Evolutionary conservation across 1,140 invertebrate species (phyloP).

Genomic region (Drosophila paulistorum): DNA sequence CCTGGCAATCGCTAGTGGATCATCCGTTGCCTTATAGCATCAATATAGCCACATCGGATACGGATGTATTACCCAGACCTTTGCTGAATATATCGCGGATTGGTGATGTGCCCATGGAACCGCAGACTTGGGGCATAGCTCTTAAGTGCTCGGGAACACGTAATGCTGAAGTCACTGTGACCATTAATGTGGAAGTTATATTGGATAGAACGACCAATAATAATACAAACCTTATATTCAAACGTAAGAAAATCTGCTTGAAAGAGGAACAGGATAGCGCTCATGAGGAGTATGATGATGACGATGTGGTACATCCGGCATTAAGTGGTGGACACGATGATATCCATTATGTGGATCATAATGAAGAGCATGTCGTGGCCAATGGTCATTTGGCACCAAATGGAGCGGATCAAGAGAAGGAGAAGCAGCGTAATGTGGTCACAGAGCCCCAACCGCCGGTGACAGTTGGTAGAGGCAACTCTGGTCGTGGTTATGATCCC

Average conservation of each 20-base stretch:
- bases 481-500: slow-evolving; percentile 70
- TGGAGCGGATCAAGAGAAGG: slow-evolving; percentile 42
- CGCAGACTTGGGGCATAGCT: slow-evolving; percentile 91
- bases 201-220: slow-evolving; percentile 86
- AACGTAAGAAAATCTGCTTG: slow-evolving; percentile 92
- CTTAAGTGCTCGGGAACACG: slow-evolving; percentile 92
- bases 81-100: slow-evolving; percentile 91
- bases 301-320: slow-evolving; percentile 61
- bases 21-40: slow-evolving; percentile 91
- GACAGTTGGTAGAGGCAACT: slow-evolving; percentile 45
- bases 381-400: slow-evolving; percentile 50
- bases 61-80: slow-evolving; percentile 89
- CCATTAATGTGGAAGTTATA: slow-evolving; percentile 93
- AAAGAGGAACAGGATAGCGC: slow-evolving; percentile 67
- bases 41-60: slow-evolving; percentile 89
- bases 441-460: slow-evolving; percentile 52
- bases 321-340: slow-evolving; percentile 54
- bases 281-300: slow-evolving; percentile 72
- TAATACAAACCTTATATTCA: slow-evolving; percentile 90
- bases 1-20: slow-evolving; percentile 91
- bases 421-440: slow-evolving; percentile 35
- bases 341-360: slow-evolving; percentile 65
- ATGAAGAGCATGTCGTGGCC: slow-evolving; percentile 64
- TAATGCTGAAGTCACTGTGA: slow-evolving; percentile 92
- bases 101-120: slow-evolving; percentile 90